Evolutionary conservation across 2,888 invertebrate genomes (phyloP), one percentile per base, ranked within the genome.

Genomic region (Lordiphosa andalusiaca): DNA sequence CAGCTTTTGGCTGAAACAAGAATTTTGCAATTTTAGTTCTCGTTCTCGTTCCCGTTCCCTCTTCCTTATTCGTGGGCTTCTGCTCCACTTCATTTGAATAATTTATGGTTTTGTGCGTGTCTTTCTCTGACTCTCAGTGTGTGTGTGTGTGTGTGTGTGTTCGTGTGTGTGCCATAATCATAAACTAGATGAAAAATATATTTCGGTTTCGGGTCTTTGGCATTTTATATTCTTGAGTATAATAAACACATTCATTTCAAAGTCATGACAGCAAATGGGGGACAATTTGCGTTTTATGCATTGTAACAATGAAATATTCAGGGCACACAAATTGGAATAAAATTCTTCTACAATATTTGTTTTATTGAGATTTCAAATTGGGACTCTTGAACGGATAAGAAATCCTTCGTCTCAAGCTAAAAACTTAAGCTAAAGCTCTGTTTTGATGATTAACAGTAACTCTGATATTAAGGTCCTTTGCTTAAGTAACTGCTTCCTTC

Each of bases 121-220:
- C 12, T 33, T 50, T 38, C 25, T 46, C 33, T 44, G 33, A 0
- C 19, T 19, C 19, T 19, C 44, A 38, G 19, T 39, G 1, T 16
- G 16, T 23, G n/a, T 33, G 50, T 42, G 39, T 39, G 39, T 23
- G 7, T 48, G 62, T n/a, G 19, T 39, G 1, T 16, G 16, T 23
- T 10, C 25, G 50, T 42, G 39, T 39, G 39, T 23, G 7, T 48
- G 62, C 47, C 62, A 59, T 70, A 42, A 30, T 9, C 30, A 30
- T 9, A 30, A 30, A 30, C 30, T 30, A 30, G 30, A 30, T 30
- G 30, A 30, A 30, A 30, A 30, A 30, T 30, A 30, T 30, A 30
- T 30, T 30, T 69, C 55, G 54, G 66, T 59, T 60, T 55, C 53
- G 66, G 66, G 64, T 66, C 73, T 71, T 69, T 69, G 71, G 68